Base-by-base conservation (phyloP, 2,797 vertebrate genomes). In the Halcyon badia region DNA sequence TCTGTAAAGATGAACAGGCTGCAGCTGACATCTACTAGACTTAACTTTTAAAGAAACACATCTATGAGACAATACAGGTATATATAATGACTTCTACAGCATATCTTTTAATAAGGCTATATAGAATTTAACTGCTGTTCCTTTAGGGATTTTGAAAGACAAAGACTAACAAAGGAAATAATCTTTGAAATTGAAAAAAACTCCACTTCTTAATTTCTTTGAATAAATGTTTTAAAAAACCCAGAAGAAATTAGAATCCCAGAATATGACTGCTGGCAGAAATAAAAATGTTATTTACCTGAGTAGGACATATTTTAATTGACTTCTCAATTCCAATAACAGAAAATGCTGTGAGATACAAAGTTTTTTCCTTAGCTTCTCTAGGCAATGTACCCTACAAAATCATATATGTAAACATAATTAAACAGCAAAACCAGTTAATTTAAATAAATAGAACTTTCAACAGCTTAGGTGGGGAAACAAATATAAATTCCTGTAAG, bases 311-410 rank as follows among this genome's bases (percentile, higher is more conserved):
- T 65, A 98, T 92, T 46, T 96, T 87, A 8, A 98, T 97, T 4
- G 98, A 97, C 70, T 96, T 98, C 83, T 96, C 93, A 60, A 99
- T 97, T 20, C 98, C 99, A 70, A 99, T 99, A 60, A 99, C 33
- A 39, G 98, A 97, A 87, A 99, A 99, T 44, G 99, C 99, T 15
- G 99, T 99, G 66, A 99, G 97, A 79, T 98, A 99, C 20, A 99
- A 97, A 1, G 98, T 72, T 16, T 97, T 98, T 62, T 99, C 99
- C 44, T 94, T 71, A 3, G 96, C 69, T 96, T 98, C 97, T 46
- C 5, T 78, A 57, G 97, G 97, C 46, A 97, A 66, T 3, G 95
- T 96, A 25, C 98, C 97, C 98, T 98, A 81, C 30, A 96, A 71
- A 96, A 94, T 3, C 21, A 95, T 80, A 85, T 15, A 61, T 2